A percentile compares a stretch with the other conserved stretches of the same genome.
These are phyloP conservation scores for Budorcas taxicolor DNA, from an alignment of 2,113 vertebrate genomes.

Conservation along the genomic window DNA sequence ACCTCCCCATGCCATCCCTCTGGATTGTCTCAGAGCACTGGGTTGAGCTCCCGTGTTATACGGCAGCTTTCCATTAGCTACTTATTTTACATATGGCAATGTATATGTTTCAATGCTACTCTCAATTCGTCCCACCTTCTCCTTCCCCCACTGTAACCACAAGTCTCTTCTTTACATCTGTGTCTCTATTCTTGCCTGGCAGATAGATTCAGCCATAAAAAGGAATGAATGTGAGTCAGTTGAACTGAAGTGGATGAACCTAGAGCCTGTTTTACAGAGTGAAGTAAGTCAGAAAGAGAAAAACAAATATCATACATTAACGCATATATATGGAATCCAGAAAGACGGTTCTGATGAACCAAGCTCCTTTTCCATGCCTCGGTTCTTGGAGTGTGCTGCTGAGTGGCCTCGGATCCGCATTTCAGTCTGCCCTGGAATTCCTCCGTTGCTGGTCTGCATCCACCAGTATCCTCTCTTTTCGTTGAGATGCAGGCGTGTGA, in stretches of 20 bases:
- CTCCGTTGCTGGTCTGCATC: rapidly evolving
- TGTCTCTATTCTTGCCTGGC: not conserved
- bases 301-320: not conserved
- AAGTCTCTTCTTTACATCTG: not conserved
- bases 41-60: not conserved
- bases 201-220: not conserved
- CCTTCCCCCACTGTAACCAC: not conserved
- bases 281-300: not conserved
- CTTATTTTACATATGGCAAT: not conserved
- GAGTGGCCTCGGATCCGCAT: not conserved
- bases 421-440: not conserved
- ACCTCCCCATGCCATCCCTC: not conserved
- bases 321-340: not conserved
- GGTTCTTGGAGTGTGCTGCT: not conserved
- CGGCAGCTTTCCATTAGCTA: not conserved
- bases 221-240: not conserved
- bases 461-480: not conserved
- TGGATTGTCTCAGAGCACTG: not conserved
- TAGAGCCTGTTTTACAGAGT: not conserved
- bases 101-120: not conserved
- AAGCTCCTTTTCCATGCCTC: not conserved
- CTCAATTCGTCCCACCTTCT: not conserved
- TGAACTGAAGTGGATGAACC: not conserved
- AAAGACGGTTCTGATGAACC: not conserved
- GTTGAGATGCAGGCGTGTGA: not conserved